Evolutionary conservation across 1,140 invertebrate species (phyloP), one percentile per base, ranked within the genome.

Genomic region (Argopecten irradians): DNA sequence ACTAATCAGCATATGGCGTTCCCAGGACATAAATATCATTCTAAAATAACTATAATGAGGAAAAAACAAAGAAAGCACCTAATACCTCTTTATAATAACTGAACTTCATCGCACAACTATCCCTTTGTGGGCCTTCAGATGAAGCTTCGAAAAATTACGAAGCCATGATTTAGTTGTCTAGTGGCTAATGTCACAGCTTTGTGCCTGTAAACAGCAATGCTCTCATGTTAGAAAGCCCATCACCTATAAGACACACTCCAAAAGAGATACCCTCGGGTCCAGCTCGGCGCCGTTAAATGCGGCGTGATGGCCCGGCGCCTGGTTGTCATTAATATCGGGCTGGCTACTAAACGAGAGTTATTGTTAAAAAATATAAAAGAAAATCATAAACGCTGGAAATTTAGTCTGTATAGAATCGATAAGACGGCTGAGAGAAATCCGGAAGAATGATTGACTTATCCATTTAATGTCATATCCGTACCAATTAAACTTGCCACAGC

Each of bases 341-440:
- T n/a, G 22, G 55, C 55, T 71, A 71, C 55, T 11, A 71, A 71
- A 71, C 55, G 55, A 71, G 22, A 71, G 55, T 71, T 71, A 71
- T 71, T n/a, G 55, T 71, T 71, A 71, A 71, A 46, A 71, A 71
- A 71, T 71, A 71, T 71, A 71, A 71, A n/a, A 71, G 55, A 71
- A 71, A 71, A n/a, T 1, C 55, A 71, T 71, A 71, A 71, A 71
- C n/a, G 19, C 22, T 8, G 55, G 55, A 71, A 71, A 71, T 71
- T 71, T 28, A 71, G 55, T 71, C 22, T 71, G 55, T 71, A n/a
- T 22, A 28, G 28, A n/a, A 71, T 71, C 55, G 55, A 71, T 71
- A 71, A 5, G 5, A 11, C n/a, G 55, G 55, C 55, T 71, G 16
- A 28, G 55, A 71, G 55, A 71, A 71, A 71, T 71, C 55, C 55